Evolutionary conservation across 2,888 invertebrate genomes (phyloP), one percentile per base, ranked within the genome.

Genomic region (Lasioglossum zephyrum): DNA sequence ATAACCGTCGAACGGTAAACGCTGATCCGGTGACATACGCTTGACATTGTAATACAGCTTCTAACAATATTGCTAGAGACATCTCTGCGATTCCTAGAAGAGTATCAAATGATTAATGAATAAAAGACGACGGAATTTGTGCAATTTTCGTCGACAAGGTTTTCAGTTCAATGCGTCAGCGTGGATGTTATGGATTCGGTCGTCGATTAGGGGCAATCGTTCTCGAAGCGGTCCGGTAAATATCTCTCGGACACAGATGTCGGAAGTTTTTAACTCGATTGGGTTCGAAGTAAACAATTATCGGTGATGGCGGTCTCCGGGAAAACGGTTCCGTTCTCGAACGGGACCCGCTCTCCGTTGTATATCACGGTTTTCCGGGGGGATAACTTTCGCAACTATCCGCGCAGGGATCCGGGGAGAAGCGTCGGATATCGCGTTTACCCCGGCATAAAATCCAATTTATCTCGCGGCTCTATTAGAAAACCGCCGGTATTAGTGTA

Each of bases 401-500:
- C 53, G 53, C 53, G 53, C 53, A 53, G 53, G 63, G 63, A 26
- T 26, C 31, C 83, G 22, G 57, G 18, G 69, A 66, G 74, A 39
- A 79, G 60, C 74, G 69, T 74, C 82, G 81, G 82, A 84, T 84
- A 81, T 73, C 83, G 81, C 84, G 84, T 83, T 83, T 36, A 22
- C 18, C 36, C 69, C 18, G 81, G 47, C 79, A 81, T 72, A 83
- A 83, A 85, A 85, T 79, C 78, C 47, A 83, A 85, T 83, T 83
- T 85, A 72, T 75, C 72, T 41, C 78, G 77, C 77, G 36, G 57
- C 36, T 18, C 82, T 82, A 72, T 85, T 85, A 85, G 79, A 85
- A 83, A 83, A 79, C 49, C 44, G 44, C 53, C 22, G 78, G 53
- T 83, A 83, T 85, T 85, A 85, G 83, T 85, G 83, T 85, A 85